Conservation (phyloP, 2,888 invertebrate genomes). For the Lasioglossum vierecki region DNA sequence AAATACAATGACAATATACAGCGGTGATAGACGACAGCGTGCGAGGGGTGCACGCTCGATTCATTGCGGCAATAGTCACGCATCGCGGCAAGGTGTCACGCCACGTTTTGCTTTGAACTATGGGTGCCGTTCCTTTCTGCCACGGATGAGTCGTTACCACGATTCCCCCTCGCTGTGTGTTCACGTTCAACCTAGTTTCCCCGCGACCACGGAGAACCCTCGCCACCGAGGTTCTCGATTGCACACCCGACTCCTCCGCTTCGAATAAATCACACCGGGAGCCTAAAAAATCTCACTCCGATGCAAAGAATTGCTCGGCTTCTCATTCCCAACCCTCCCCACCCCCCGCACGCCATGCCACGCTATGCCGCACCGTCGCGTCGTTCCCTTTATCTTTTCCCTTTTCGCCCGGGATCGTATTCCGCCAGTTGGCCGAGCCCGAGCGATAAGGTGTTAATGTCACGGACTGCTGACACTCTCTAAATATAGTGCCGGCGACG, state of each 20-base stretch:
- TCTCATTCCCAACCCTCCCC: constrained; percentile 16
- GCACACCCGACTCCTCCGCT: constrained; percentile 60
- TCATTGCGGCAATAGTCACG: constrained; percentile 56
- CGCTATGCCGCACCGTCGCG: background rate
- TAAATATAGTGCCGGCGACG: background rate
- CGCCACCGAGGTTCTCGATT: constrained; percentile 52
- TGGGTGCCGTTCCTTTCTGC: constrained; percentile 47
- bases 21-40: constrained; percentile 37
- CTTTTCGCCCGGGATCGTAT: constrained; percentile 55
- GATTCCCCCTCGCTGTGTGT: constrained; percentile 32
- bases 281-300: constrained; percentile 69
- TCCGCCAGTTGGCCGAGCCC: constrained; percentile 73
- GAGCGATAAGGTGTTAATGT: constrained; percentile 79
- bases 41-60: constrained; percentile 39
- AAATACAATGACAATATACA: constrained; percentile 36
- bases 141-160: constrained; percentile 61
- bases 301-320: constrained; percentile 68
- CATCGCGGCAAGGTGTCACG: constrained; percentile 61
- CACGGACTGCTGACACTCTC: constrained; percentile 50
- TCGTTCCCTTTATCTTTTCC: constrained; percentile 28
- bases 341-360: background rate
- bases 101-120: constrained; percentile 58
- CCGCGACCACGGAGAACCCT: constrained; percentile 47
- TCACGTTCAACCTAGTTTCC: constrained; percentile 41
- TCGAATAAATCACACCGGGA: constrained; percentile 74